Evolutionary conservation across 2,797 vertebrate species (phyloP).

Genomic region (Nothura maculosa): DNA sequence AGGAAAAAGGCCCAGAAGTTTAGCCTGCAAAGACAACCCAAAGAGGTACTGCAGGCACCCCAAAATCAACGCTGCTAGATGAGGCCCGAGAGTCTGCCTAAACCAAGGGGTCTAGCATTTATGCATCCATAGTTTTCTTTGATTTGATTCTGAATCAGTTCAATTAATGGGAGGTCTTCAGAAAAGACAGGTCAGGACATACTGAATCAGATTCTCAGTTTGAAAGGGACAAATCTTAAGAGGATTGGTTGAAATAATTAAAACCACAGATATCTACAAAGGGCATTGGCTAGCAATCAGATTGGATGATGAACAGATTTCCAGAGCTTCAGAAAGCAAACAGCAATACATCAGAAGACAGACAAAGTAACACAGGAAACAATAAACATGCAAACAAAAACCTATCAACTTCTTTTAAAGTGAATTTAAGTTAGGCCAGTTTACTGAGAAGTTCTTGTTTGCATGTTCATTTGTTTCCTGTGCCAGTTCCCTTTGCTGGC

Average conservation of each 20-base stretch:
- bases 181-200: neutral
- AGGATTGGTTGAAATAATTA: neutral
- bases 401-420: neutral
- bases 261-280: neutral
- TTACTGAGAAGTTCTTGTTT: too few relatives aligned
- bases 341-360: neutral
- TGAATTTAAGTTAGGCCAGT: neutral
- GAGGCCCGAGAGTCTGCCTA: neutral
- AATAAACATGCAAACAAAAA: neutral
- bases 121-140: neutral
- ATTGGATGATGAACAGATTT: neutral
- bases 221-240: neutral
- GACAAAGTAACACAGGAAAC: neutral
- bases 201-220: neutral
- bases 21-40: neutral
- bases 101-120: fast-evolving
- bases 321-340: neutral
- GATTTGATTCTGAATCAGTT: neutral
- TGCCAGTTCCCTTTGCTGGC: too few relatives aligned
- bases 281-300: fast-evolving
- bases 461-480: too few relatives aligned
- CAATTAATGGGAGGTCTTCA: neutral
- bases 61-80: neutral
- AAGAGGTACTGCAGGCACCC: neutral
- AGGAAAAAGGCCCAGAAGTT: neutral